phyloP scores from a whole-genome alignment of 2,113 vertebrate species.

The Hippopotamus amphibius region DNA sequence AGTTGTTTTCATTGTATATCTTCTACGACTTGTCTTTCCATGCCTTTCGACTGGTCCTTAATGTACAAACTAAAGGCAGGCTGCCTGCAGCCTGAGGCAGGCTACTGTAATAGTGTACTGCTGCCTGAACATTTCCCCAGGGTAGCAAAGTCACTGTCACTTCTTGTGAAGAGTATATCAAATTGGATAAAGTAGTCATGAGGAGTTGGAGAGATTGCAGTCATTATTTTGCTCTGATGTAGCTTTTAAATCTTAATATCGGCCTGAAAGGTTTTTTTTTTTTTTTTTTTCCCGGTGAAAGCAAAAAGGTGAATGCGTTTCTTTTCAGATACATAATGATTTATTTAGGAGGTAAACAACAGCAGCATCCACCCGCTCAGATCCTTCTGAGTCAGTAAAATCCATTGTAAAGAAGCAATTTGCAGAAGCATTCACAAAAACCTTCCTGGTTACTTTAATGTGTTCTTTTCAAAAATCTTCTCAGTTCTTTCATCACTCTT shows the following conservation, averaged over 20 bases:
- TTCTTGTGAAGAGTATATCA: neutral
- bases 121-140: neutral
- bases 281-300: neutral
- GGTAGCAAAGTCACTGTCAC: neutral
- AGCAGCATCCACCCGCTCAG: neutral
- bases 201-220: constrained; percentile 20
- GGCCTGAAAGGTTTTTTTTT: neutral
- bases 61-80: no score
- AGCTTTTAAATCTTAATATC: constrained; percentile 38
- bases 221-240: neutral
- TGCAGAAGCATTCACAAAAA: neutral
- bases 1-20: neutral
- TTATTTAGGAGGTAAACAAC: constrained; percentile 8
- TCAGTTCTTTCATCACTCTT: neutral
- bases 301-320: neutral
- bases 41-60: neutral
- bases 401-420: neutral
- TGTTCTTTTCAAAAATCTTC: neutral
- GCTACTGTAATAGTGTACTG: neutral
- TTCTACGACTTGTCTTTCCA: neutral
- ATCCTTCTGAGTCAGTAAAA: neutral
- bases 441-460: constrained; percentile 1
- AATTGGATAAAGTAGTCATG: constrained; percentile 15
- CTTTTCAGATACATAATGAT: neutral
- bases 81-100: no score